These are phyloP conservation scores for Motacilla alba DNA, from an alignment of 2,113 vertebrate genomes.

Conservation along the genomic window DNA sequence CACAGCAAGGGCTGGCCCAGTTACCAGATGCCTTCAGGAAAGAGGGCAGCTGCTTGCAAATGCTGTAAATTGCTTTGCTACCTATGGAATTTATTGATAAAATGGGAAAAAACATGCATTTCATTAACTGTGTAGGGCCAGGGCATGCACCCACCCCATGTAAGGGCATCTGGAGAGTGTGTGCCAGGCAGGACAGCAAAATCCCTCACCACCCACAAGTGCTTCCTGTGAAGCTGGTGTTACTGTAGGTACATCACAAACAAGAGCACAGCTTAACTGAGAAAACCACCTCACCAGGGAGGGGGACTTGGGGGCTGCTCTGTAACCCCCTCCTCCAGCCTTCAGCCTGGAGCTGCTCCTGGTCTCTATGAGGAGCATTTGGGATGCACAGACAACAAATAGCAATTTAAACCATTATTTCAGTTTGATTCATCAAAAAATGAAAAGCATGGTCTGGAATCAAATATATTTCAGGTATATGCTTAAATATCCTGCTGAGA, in stretches of 20 bases:
- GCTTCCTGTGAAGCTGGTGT: not conserved
- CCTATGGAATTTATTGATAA: not conserved
- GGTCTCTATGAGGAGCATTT: rapidly evolving
- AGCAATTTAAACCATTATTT: not conserved
- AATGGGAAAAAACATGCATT: not conserved
- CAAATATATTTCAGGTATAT: not conserved
- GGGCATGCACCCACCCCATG: not conserved
- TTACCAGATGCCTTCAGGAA: not conserved
- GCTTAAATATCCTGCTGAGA: not conserved
- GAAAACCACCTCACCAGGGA: not conserved
- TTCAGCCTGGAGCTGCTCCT: not conserved
- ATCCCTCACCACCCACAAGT: not conserved
- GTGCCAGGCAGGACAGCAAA: not conserved
- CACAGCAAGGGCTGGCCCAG: not conserved
- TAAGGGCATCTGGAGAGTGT: not conserved
- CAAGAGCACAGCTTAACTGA: not conserved
- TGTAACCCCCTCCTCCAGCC: not conserved
- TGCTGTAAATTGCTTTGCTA: not conserved
- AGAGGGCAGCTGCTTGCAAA: conserved; percentile 10
- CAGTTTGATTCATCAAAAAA: not conserved
- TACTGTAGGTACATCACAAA: not conserved
- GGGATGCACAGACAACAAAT: not conserved
- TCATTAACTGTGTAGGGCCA: not conserved
- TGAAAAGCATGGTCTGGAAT: not conserved
- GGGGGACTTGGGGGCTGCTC: not conserved